phyloP scores from a whole-genome alignment of 2,888 invertebrate species.

The Cantharis nigra region DNA sequence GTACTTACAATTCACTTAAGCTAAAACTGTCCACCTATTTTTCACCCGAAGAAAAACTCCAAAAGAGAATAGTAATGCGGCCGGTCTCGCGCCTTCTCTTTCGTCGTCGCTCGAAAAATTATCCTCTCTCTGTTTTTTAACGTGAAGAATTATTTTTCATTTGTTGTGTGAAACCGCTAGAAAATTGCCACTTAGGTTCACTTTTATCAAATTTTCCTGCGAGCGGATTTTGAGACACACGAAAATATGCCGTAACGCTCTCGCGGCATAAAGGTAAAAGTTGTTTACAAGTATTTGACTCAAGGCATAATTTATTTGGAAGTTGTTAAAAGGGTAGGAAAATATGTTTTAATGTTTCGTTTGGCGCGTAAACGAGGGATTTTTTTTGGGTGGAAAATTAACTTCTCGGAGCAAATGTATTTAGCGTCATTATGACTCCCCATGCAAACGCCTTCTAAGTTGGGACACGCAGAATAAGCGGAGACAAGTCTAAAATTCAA shows the following conservation, averaged over 20 bases:
- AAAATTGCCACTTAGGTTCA: conserved; percentile 51
- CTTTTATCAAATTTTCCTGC: conserved; percentile 48
- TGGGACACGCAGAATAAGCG: conserved; percentile 27
- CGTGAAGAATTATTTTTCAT: conserved; percentile 45
- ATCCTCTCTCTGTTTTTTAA: conserved; percentile 15
- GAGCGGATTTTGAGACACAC: conserved; percentile 27
- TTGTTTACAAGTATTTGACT: conserved; percentile 23
- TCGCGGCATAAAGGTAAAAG: conserved; percentile 29
- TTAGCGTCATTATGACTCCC: background rate
- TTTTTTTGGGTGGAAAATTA: background rate
- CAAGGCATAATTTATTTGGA: conserved; percentile 44
- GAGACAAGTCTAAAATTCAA: conserved; percentile 47
- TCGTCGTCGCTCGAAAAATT: background rate
- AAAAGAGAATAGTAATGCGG: conserved; percentile 5
- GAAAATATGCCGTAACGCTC: conserved; percentile 32
- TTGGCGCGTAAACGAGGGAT: background rate
- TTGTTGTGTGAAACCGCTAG: conserved; percentile 48
- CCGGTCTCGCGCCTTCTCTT: background rate
- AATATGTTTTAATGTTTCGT: conserved; percentile 36
- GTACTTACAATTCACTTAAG: conserved; percentile 54
- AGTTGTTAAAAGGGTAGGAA: conserved; percentile 45
- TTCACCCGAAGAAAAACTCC: conserved; percentile 40
- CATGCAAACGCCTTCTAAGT: conserved; percentile 12
- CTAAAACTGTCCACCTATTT: conserved; percentile 52
- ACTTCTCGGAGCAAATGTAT: background rate